Conservation (phyloP, 2,888 invertebrate genomes). For the Lumbricus terrestris region DNA sequence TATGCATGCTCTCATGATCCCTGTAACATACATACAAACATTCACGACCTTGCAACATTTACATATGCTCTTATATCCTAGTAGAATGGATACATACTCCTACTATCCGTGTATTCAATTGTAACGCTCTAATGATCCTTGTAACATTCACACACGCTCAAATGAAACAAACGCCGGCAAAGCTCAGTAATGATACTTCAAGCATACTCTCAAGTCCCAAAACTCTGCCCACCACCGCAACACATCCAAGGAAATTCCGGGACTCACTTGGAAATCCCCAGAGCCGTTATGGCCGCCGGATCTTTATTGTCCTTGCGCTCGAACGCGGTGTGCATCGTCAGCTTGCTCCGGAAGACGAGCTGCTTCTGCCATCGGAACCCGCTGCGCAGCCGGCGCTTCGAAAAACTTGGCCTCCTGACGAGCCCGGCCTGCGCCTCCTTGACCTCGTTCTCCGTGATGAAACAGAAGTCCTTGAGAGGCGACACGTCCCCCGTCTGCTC, state of each 20-base stretch:
- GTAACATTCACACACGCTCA: too few species aligned
- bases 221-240: background rate
- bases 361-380: slow-evolving; percentile 88
- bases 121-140: too few species aligned
- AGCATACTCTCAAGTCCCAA: background rate
- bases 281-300: slow-evolving; percentile 91
- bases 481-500: slow-evolving; percentile 59
- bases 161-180: background rate
- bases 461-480: slow-evolving; percentile 83
- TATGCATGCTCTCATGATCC: too few species aligned
- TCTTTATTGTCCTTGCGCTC: slow-evolving; percentile 94
- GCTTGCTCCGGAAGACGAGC: slow-evolving; percentile 85
- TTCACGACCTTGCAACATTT: too few species aligned
- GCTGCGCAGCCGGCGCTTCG: slow-evolving; percentile 30
- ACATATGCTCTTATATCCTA: too few species aligned
- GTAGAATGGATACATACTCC: too few species aligned
- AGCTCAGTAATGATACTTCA: background rate
- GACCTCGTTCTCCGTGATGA: slow-evolving; percentile 64
- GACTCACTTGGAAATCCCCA: slow-evolving; percentile 79
- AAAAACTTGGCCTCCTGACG: background rate
- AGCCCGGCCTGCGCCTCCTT: slow-evolving; percentile 47
- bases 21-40: too few species aligned
- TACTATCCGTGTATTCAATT: too few species aligned
- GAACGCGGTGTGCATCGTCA: slow-evolving; percentile 75
- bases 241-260: background rate